Evolutionary conservation across 2,797 vertebrate genomes (phyloP).

Genomic region (Pangasius sanitwongsei): DNA sequence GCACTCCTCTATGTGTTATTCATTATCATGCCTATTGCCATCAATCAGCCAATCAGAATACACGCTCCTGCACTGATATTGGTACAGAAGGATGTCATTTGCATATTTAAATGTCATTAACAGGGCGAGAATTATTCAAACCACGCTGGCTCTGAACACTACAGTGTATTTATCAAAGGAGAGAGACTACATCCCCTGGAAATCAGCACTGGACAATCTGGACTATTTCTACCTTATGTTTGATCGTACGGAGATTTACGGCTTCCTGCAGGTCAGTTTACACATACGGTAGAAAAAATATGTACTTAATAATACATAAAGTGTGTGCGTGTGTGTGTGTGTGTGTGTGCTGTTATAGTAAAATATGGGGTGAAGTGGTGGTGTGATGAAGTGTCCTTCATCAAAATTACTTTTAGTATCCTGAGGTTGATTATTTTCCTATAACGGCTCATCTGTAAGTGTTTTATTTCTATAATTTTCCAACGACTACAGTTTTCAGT

Average conservation of each 20-base stretch:
- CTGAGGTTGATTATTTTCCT: too few relatives aligned
- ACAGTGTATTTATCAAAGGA: constrained; percentile 81
- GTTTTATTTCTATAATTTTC: too few relatives aligned
- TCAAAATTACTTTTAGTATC: too few relatives aligned
- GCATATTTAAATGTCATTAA: not conserved
- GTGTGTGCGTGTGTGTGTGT: not conserved
- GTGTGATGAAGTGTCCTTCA: too few relatives aligned
- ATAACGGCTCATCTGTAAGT: too few relatives aligned
- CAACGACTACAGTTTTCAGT: too few relatives aligned
- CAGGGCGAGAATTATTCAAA: constrained; percentile 76
- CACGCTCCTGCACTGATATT: not conserved
- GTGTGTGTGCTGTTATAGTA: not conserved
- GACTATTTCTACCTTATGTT: constrained; percentile 90
- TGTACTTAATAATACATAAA: not conserved
- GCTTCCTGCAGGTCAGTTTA: constrained; percentile 81
- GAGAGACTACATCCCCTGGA: constrained; percentile 85
- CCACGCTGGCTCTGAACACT: constrained; percentile 79
- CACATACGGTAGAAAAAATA: not conserved
- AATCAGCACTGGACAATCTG: constrained; percentile 81
- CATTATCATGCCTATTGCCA: not conserved
- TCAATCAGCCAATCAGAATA: not conserved
- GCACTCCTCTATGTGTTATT: not conserved
- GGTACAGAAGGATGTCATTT: not conserved
- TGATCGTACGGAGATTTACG: constrained; percentile 85
- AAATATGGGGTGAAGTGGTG: not conserved